Base-by-base conservation (phyloP, 2,797 vertebrate genomes). In the Hozukius guyotensis region DNA sequence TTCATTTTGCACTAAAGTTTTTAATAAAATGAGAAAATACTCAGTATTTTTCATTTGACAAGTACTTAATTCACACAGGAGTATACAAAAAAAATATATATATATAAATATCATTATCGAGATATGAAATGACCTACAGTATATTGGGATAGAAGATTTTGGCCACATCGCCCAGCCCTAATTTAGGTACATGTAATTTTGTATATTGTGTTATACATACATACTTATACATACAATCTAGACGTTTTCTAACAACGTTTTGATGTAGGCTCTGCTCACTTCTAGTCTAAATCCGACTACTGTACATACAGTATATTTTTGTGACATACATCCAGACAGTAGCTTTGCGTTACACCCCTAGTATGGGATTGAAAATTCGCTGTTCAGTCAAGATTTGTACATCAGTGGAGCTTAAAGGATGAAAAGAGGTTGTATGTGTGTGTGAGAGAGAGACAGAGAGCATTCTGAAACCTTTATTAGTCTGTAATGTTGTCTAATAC, bases 401-500 rank as follows among this genome's bases (percentile, higher is more conserved):
- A 9, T 29, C 12, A 36, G 16, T 36, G 25, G 8, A 71, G 11
- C 14, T 63, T 18, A 25, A 52, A 22, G 8, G 25, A 49, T 52
- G 62, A 53, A 22, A 53, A 16, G 11, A 4, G 9, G 4, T 25
- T 62, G 20, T n/a, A n/a, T 77, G 29, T 60, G 29, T 61, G 63
- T 60, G 16, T 10, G 46, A 0, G 29, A 31, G 10, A 59, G 34
- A 42, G 20, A 52, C 1, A 22, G 59, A 66, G 29, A 32, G 24
- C 42, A 2, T 55, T 62, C 32, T 70, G 46, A 61, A 64, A 31
- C 38, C 25, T 65, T 49, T 22, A 42, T 46, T 59, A 34, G 38
- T 46, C 56, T 80, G 62, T 57, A 49, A 52, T 75, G 31, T 42
- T 64, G 53, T 83, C 49, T 64, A 67, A 77, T 64, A 65, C 42